Conservation (phyloP, 1,140 invertebrate genomes). For the Globodera rostochiensis region DNA sequence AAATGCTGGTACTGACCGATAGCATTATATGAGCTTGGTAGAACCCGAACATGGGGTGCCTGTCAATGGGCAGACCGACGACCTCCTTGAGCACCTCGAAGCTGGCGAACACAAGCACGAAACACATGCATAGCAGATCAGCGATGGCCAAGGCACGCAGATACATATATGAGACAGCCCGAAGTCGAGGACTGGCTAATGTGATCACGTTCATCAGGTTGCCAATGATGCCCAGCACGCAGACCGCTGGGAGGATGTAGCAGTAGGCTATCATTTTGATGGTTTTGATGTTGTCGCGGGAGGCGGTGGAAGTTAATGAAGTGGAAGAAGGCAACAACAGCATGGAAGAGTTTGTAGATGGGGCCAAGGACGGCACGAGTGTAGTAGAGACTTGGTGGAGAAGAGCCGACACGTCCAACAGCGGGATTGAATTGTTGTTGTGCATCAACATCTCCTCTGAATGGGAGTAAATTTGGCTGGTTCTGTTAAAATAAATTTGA, state of each 20-base stretch:
- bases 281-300: constrained; percentile 12
- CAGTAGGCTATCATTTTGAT: constrained; percentile 59
- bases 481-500: constrained; percentile 11
- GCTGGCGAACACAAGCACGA: constrained; percentile 60
- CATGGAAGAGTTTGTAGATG: not conserved
- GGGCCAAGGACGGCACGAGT: not conserved
- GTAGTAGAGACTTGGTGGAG: not conserved
- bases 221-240: constrained; percentile 61
- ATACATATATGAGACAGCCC: constrained; percentile 65
- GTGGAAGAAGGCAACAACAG: not conserved
- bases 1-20: constrained; percentile 23
- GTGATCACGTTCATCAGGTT: constrained; percentile 62
- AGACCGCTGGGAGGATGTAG: constrained; percentile 62
- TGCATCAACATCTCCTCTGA: not conserved
- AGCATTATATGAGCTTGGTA: constrained; percentile 65
- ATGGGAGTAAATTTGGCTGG: not conserved
- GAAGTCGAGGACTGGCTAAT: constrained; percentile 54
- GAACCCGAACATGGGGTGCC: constrained; percentile 52
- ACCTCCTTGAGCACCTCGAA: constrained; percentile 54
- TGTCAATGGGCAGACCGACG: constrained; percentile 42
- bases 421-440: not conserved
- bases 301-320: constrained; percentile 2
- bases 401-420: constrained; percentile 6
- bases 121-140: constrained; percentile 63
- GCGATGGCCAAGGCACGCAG: constrained; percentile 57